Evolutionary conservation across 2,797 vertebrate genomes (phyloP).

Genomic region (Crocodylus rhombifer): DNA sequence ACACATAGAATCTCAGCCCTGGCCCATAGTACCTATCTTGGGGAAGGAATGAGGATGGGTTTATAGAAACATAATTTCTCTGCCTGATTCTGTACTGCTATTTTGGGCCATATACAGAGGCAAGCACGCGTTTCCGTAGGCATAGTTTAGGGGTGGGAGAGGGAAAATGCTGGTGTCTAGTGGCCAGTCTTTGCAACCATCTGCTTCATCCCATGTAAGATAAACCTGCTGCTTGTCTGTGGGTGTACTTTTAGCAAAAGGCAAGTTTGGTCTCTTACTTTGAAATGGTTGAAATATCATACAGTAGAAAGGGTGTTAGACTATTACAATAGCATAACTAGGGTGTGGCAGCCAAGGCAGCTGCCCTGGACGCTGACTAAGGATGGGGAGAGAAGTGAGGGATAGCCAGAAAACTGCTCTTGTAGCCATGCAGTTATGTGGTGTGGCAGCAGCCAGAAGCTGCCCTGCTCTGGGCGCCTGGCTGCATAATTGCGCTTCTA

Average conservation of each 20-base stretch:
- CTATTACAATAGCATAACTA: background rate
- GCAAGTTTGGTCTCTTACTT: background rate
- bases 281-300: fast-evolving
- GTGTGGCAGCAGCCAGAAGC: too few species aligned
- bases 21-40: background rate
- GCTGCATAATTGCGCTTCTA: background rate
- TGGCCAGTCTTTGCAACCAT: background rate
- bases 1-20: background rate
- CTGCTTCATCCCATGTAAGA: background rate
- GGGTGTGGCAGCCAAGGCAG: too few species aligned
- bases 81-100: background rate
- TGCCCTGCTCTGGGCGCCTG: background rate
- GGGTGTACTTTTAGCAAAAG: background rate
- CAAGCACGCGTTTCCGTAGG: too few species aligned
- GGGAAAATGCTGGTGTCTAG: background rate
- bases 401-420: too few species aligned
- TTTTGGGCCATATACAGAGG: background rate
- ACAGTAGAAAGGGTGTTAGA: background rate
- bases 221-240: fast-evolving
- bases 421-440: too few species aligned
- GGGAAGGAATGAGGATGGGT: background rate
- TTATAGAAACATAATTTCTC: background rate
- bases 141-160: background rate
- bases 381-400: too few species aligned
- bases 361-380: too few species aligned